Evolutionary conservation across 2,888 invertebrate species (phyloP).

Genomic region (Lochmaea crataegi): DNA sequence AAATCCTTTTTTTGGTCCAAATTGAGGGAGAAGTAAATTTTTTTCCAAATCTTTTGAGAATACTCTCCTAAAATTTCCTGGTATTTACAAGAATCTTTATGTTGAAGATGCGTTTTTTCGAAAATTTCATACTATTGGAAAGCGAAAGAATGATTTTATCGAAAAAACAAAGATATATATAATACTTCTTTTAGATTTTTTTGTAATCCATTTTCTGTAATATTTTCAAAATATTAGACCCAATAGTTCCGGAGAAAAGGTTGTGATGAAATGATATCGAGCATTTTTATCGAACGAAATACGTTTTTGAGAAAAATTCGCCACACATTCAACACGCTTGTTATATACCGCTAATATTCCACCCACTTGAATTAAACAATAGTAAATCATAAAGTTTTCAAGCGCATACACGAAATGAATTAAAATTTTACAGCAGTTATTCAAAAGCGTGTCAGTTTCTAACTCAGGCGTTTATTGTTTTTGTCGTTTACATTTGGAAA

Average conservation of each 20-base stretch:
- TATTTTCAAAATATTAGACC: not conserved
- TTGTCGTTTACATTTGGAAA: constrained; percentile 58
- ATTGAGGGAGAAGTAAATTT: too few species aligned
- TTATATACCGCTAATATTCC: constrained; percentile 49
- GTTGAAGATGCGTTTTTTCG: too few species aligned
- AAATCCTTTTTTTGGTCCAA: too few species aligned
- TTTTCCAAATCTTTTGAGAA: too few species aligned
- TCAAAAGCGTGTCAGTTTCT: constrained; percentile 54
- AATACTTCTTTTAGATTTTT: too few species aligned
- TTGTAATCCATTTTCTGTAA: too few species aligned
- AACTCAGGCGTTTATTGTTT: constrained; percentile 53
- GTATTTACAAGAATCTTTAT: too few species aligned
- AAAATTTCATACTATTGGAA: too few species aligned
- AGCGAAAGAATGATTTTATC: too few species aligned
- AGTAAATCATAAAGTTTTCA: constrained; percentile 60
- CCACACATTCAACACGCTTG: constrained; percentile 52
- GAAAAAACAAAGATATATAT: too few species aligned
- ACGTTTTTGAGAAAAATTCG: constrained; percentile 51
- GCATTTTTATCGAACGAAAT: constrained; percentile 23
- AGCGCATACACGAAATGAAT: constrained; percentile 62
- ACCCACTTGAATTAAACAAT: constrained; percentile 59
- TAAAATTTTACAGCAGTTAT: constrained; percentile 62
- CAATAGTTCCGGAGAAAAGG: not conserved
- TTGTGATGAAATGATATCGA: not conserved
- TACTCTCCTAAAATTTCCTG: too few species aligned